A percentile compares a stretch with the other conserved stretches of the same genome.
Conservation (phyloP, 2,888 invertebrate species). For the Listrodromus nycthemerus region DNA sequence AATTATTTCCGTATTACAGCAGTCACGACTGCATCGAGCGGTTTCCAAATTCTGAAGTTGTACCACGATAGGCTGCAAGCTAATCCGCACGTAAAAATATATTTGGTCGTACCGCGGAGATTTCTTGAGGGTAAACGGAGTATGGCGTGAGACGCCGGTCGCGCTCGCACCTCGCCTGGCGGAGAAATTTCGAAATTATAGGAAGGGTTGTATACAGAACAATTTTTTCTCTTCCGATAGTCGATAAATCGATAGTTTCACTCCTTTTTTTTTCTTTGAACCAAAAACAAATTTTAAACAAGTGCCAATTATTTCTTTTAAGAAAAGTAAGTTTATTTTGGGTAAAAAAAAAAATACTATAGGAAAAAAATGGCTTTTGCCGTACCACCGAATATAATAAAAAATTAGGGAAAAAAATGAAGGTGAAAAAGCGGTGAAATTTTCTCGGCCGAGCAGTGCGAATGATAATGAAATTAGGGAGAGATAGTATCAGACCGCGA, state of each 20-base stretch:
- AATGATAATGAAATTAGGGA: slow-evolving; percentile 55
- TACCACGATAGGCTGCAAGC: background rate
- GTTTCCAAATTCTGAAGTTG: slow-evolving; percentile 1
- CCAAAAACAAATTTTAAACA: no score
- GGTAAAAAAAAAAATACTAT: background rate
- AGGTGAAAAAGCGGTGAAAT: background rate
- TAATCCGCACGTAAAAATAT: background rate
- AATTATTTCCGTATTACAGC: slow-evolving; percentile 56
- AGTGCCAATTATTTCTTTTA: no score
- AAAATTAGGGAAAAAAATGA: background rate
- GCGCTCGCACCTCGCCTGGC: no score
- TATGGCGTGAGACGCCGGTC: no score
- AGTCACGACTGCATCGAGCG: background rate
- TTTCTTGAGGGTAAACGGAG: no score
- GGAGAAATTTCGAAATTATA: no score
- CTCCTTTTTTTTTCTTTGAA: no score
- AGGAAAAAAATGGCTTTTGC: slow-evolving; percentile 3
- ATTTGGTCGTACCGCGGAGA: no score
- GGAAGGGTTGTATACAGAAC: no score
- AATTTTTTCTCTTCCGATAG: no score
- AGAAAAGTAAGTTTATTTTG: no score
- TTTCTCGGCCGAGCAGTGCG: slow-evolving; percentile 14
- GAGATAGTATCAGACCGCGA: slow-evolving; percentile 42
- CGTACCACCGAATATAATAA: slow-evolving; percentile 4
- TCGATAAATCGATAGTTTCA: no score